Base-by-base conservation (phyloP, 1,140 invertebrate species). In the Anastrepha ludens region DNA sequence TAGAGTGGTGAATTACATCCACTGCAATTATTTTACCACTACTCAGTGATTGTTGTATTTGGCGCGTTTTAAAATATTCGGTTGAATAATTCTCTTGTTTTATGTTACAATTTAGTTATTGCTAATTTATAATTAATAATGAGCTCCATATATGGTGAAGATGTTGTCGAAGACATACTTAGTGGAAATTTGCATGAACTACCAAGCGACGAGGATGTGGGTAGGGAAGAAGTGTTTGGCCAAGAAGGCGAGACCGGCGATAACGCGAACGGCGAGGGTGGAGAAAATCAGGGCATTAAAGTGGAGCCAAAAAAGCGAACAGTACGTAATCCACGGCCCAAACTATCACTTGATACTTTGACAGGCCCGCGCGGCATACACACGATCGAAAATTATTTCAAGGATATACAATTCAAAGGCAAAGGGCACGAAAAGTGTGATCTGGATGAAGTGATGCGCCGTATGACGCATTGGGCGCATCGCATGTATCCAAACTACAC, bases 391-490 rank as follows among this genome's bases (percentile, higher is more conserved):
- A 95, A 96, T 5, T 95, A 96, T 91, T 98, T 98, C 90, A 95
- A 97, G 90, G 95, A 97, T 90, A 96, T 98, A 74, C 97, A 97
- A 93, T 97, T 97, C 90, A 95, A 96, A 93, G 98, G 98, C 81
- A 93, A 97, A 94, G 97, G 97, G 1, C 94, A 97, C 93, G 98
- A 99, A 94, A 96, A 95, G 88, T 93, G 96, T 89, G 98, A 99
- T 94, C 94, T 99, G 17, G 95, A 97, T 91, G 92, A 95, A 78
- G 93, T 99, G 0, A 95, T 99, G 94, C 96, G 96, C 64, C 96
- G 95, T 89, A 91, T 99, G 86, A 97, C 99, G 90, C 98, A 99
- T 90, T 99, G 98, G 98, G 96, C 96, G 2, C 98, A 99, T 92
- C 94, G 98, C 88, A 92, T 99, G 67, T 98, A 96, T 94, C 98